A percentile compares a stretch with the other conserved stretches of the same genome.
Conservation (phyloP, 2,888 invertebrate genomes). For the Trichacis sp. region DNA sequence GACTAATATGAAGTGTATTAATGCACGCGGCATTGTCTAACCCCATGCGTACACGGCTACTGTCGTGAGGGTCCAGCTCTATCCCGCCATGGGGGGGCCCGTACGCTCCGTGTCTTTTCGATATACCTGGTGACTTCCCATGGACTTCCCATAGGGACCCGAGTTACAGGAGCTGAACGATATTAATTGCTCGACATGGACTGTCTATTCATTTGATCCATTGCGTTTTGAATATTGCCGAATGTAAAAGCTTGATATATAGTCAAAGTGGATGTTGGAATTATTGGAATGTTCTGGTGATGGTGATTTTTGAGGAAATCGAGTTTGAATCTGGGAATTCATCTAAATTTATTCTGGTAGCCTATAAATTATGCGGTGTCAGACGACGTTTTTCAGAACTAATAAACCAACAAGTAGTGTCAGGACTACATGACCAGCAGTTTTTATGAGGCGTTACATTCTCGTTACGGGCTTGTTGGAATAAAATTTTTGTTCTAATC, state of each 20-base stretch:
- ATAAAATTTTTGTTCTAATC: neutral
- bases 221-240: neutral
- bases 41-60: constrained; percentile 66
- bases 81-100: constrained; percentile 64
- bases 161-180: constrained; percentile 37
- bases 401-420: too few relatives aligned
- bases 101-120: constrained; percentile 45
- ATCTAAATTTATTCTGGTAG: too few relatives aligned
- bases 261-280: too few relatives aligned
- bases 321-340: too few relatives aligned
- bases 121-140: constrained; percentile 59
- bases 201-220: constrained; percentile 16
- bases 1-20: constrained; percentile 70
- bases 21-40: constrained; percentile 68
- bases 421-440: too few relatives aligned
- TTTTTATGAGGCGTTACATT: too few relatives aligned
- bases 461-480: too few relatives aligned
- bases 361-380: too few relatives aligned
- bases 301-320: too few relatives aligned
- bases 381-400: too few relatives aligned
- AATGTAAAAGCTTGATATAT: too few relatives aligned
- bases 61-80: constrained; percentile 64
- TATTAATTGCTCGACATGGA: constrained; percentile 35
- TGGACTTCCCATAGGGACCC: constrained; percentile 43
- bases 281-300: too few relatives aligned